Evolutionary conservation across 2,888 invertebrate species (phyloP).

Genomic region (Heliconius ethilla): DNA sequence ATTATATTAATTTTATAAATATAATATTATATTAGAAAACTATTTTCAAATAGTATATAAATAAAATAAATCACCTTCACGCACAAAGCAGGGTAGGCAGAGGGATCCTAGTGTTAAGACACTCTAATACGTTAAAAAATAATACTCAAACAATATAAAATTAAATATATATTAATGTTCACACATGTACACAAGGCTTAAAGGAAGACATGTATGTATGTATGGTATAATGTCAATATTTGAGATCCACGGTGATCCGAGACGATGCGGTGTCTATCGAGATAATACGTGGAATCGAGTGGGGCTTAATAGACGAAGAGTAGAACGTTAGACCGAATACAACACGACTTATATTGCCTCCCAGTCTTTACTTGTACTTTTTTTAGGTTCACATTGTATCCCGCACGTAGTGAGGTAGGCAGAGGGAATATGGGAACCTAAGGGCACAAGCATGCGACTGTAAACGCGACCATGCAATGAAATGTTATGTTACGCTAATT

Average conservation of each 20-base stretch:
- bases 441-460: too few species aligned
- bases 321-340: slow-evolving; percentile 35
- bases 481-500: too few species aligned
- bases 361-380: background rate
- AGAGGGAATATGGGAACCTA: too few species aligned
- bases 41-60: background rate
- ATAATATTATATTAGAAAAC: background rate
- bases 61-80: too few species aligned
- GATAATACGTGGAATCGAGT: slow-evolving; percentile 70
- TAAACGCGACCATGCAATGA: too few species aligned
- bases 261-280: slow-evolving; percentile 59
- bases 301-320: slow-evolving; percentile 71
- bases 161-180: background rate
- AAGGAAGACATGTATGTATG: slow-evolving; percentile 12
- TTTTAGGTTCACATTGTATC: background rate
- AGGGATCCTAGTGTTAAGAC: too few species aligned
- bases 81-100: too few species aligned
- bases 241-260: slow-evolving; percentile 58
- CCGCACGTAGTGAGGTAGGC: too few species aligned
- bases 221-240: slow-evolving; percentile 66
- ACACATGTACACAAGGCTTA: slow-evolving; percentile 6
- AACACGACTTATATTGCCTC: background rate
- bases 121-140: too few species aligned
- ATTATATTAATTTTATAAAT: too few species aligned
- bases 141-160: background rate